Evolutionary conservation across 2,113 vertebrate species (phyloP).

Genomic region (Chroicocephalus ridibundus): DNA sequence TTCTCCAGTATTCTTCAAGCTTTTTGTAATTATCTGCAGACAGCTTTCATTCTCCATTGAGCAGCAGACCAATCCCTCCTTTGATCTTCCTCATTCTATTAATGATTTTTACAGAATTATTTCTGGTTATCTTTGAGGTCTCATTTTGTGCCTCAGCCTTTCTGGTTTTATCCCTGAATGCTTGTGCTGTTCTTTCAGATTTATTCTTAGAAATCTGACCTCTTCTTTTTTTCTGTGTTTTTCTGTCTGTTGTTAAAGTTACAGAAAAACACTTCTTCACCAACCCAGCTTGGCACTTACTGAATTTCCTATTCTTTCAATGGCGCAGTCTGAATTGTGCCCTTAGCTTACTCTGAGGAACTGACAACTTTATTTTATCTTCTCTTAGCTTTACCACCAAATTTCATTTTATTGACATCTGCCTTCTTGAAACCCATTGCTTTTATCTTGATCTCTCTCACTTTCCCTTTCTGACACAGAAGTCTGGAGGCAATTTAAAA

Average conservation of each 20-base stretch:
- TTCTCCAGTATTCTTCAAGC: not conserved
- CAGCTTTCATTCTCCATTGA: slow-evolving; percentile 38
- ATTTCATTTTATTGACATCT: not conserved
- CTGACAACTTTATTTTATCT: not conserved
- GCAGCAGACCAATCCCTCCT: not conserved
- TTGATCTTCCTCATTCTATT: slow-evolving; percentile 46
- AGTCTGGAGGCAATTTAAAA: not conserved
- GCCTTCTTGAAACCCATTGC: not conserved
- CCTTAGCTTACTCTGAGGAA: not conserved
- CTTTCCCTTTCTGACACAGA: not conserved
- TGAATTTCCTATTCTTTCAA: not conserved
- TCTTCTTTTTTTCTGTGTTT: not conserved
- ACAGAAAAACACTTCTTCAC: not conserved
- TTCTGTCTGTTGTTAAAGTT: not conserved
- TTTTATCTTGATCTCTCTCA: not conserved
- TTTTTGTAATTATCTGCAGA: slow-evolving; percentile 41
- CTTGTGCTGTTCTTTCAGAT: not conserved
- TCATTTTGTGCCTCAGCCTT: slow-evolving; percentile 1
- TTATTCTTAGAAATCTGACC: slow-evolving; percentile 21
- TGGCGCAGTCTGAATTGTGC: not conserved
- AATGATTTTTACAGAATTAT: slow-evolving; percentile 29
- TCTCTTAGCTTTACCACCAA: not conserved
- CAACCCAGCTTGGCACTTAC: not conserved
- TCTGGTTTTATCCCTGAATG: slow-evolving; percentile 13
- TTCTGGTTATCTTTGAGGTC: slow-evolving; percentile 58